Evolutionary conservation across 2,113 vertebrate genomes (phyloP).

Genomic region (Megaceryle torquata): DNA sequence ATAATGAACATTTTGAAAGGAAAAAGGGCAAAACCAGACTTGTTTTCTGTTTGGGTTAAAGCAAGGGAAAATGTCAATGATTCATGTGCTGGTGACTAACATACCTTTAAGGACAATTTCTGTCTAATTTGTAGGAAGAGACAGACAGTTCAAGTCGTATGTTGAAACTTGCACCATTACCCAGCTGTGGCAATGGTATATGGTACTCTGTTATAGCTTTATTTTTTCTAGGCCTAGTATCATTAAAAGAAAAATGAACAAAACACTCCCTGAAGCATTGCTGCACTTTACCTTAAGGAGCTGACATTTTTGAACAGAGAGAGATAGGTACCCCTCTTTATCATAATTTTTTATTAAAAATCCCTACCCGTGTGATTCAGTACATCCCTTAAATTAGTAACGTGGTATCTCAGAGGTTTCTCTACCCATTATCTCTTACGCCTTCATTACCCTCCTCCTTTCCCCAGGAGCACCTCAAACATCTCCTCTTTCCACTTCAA

Average conservation of each 20-base stretch:
- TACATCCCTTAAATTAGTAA: background rate
- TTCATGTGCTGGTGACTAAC: background rate
- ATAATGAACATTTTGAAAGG: background rate
- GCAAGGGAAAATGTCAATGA: background rate
- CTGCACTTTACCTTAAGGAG: background rate
- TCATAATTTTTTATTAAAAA: background rate
- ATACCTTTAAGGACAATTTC: background rate
- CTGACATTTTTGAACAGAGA: background rate
- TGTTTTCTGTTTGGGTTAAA: background rate
- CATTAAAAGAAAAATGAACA: background rate
- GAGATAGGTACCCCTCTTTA: background rate
- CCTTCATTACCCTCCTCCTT: background rate
- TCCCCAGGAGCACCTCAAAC: background rate
- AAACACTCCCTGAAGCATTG: background rate
- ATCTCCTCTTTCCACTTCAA: background rate
- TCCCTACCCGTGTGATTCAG: background rate
- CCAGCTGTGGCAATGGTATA: background rate
- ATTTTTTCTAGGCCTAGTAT: background rate
- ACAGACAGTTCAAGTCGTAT: background rate
- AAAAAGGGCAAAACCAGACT: background rate
- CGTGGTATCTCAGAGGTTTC: background rate
- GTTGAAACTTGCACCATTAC: background rate
- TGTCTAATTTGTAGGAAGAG: background rate
- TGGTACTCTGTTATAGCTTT: background rate
- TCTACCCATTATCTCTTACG: background rate